A percentile compares a stretch with the other conserved stretches of the same genome.
Evolutionary conservation across 2,113 vertebrate genomes (phyloP).

Genomic region (Hippocampus comes): DNA sequence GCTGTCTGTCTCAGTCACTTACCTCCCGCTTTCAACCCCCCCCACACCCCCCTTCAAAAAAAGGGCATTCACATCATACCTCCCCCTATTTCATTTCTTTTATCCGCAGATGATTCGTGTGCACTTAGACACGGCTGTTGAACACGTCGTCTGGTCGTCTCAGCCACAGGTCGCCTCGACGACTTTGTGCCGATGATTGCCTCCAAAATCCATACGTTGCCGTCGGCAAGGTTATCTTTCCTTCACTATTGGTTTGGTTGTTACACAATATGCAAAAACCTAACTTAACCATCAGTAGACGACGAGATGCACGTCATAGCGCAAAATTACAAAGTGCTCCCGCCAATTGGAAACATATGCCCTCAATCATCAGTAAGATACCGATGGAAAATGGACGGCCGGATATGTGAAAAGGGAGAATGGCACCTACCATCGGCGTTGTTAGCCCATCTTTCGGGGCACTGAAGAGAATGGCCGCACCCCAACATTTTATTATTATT

Average conservation of each 20-base stretch:
- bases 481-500: too few species aligned
- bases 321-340: too few species aligned
- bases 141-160: constrained; percentile 49
- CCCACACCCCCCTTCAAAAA: neutral
- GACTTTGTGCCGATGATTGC: constrained; percentile 33
- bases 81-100: constrained; percentile 7
- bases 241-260: constrained; percentile 14
- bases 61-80: constrained; percentile 54
- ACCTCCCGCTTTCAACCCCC: constrained; percentile 41
- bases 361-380: too few species aligned
- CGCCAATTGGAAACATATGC: too few species aligned
- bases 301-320: neutral
- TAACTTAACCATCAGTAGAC: neutral
- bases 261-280: neutral
- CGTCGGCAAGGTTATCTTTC: neutral
- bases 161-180: constrained; percentile 29
- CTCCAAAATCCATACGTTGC: constrained; percentile 24
- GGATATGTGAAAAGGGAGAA: too few species aligned
- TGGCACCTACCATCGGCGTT: too few species aligned
- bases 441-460: too few species aligned
- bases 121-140: constrained; percentile 55
- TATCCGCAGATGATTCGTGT: constrained; percentile 35
- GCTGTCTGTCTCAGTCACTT: constrained; percentile 47
- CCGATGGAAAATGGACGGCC: too few species aligned
- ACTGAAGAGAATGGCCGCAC: too few species aligned